Conservation (phyloP, 2,113 vertebrate species). For the Prochilodus magdalenae region DNA sequence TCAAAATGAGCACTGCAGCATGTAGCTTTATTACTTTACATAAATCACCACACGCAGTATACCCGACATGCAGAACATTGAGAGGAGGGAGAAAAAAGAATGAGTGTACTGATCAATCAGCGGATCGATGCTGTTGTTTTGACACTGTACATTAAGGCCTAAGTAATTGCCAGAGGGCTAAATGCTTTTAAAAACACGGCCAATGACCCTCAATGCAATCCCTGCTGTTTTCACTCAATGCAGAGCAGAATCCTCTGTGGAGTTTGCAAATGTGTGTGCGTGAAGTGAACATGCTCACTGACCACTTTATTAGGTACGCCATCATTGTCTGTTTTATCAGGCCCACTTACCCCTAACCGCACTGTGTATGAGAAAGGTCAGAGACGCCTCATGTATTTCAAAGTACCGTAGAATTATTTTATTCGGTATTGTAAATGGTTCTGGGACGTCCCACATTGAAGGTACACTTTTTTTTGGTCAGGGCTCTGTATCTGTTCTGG, state of each 20-base stretch:
- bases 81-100: conserved; percentile 72
- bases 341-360: too few species aligned
- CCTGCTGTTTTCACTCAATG: conserved; percentile 27
- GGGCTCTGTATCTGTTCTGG: too few species aligned
- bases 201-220: conserved; percentile 54
- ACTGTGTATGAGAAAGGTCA: too few species aligned
- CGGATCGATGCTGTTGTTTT: conserved; percentile 86
- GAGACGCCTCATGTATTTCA: too few species aligned
- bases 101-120: conserved; percentile 87
- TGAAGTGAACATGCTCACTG: not conserved
- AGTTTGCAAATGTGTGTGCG: conserved; percentile 12
- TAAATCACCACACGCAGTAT: not conserved
- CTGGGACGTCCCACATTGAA: too few species aligned
- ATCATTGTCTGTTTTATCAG: too few species aligned
- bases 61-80: not conserved
- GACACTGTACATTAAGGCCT: conserved; percentile 92
- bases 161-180: conserved; percentile 91
- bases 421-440: too few species aligned
- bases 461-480: too few species aligned
- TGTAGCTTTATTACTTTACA: not conserved
- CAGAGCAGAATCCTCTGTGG: conserved; percentile 45
- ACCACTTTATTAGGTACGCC: too few species aligned
- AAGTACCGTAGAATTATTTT: too few species aligned
- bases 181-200: conserved; percentile 90
- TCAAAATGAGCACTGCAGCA: not conserved